phyloP scores from a whole-genome alignment of 2,797 vertebrate genomes.

The Taeniopygia guttata region DNA sequence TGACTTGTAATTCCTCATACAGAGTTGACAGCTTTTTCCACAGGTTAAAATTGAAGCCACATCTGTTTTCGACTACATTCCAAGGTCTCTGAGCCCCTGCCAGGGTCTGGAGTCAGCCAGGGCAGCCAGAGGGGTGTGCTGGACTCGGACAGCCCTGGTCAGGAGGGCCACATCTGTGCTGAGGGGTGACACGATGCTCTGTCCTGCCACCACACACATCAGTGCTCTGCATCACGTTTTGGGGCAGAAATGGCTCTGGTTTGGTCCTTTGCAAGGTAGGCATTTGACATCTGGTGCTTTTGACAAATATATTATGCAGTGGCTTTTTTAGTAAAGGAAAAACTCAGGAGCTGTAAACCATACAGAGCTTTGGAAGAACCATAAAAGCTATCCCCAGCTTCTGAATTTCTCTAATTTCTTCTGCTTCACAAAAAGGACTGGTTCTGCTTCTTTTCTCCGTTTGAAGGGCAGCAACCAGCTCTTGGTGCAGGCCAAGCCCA shows the following conservation, averaged over 20 bases:
- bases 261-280: not conserved
- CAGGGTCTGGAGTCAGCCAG: no score
- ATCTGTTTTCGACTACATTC: no score
- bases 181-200: rapidly evolving
- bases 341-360: not conserved
- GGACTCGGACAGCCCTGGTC: no score
- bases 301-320: rapidly evolving
- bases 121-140: no score
- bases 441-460: not conserved
- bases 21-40: no score
- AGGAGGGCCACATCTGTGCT: not conserved
- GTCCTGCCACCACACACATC: rapidly evolving
- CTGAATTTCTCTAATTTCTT: not conserved
- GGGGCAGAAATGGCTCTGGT: not conserved
- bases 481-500: not conserved
- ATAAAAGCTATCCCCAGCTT: not conserved
- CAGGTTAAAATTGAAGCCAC: no score
- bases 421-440: not conserved
- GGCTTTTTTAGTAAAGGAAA: not conserved
- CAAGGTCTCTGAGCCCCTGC: no score
- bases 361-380: not conserved
- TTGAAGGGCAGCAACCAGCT: not conserved
- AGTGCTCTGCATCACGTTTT: rapidly evolving
- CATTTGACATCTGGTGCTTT: not conserved
- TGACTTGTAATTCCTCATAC: no score